Evolutionary conservation across 1,140 invertebrate species (phyloP), one percentile per base, ranked within the genome.

Genomic region (Planococcus citri): DNA sequence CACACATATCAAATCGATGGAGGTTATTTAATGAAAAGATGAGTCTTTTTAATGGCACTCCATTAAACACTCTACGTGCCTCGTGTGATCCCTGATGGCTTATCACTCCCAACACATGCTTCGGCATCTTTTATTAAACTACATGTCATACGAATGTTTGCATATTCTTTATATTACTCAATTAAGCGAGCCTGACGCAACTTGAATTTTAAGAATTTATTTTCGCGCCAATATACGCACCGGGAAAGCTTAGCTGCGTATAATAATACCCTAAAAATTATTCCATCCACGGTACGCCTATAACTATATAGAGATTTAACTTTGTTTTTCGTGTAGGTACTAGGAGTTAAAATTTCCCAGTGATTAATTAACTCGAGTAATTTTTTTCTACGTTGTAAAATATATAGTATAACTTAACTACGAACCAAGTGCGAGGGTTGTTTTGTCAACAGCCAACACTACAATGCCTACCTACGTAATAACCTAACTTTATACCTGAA

Each of bases 101-200:
- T 64, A 64, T 27, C 60, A 64, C 60, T 24, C 25, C 60, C 21
- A 25, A 27, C 60, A 64, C 60, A 64, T 64, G 60, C 25, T 25
- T 21, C 25, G 25, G 60, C 60, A 64, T 64, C 60, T 64, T 64
- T 64, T 64, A 25, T 64, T 64, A 27, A 27, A 25, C 60, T 64
- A 64, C 60, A 64, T 64, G 21, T 64, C 60, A 27, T 64, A 64
- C 60, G 2, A 25, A 64, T 64, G 60, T 64, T 64, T 64, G 60
- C 60, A 64, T 64, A 64, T 64, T 64, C 60, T 64, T 64, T 64
- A 27, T 64, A 64, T 64, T 64, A 27, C 60, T 24, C 25, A 64
- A 64, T 25, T 51, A 51, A 51, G 41, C 41, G 41, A 51, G 41
- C 41, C 41, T 51, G 41, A 51, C 41, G 41, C 41, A 17, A 51